phyloP scores from a whole-genome alignment of 2,888 invertebrate species.

The Sinelater perroti region DNA sequence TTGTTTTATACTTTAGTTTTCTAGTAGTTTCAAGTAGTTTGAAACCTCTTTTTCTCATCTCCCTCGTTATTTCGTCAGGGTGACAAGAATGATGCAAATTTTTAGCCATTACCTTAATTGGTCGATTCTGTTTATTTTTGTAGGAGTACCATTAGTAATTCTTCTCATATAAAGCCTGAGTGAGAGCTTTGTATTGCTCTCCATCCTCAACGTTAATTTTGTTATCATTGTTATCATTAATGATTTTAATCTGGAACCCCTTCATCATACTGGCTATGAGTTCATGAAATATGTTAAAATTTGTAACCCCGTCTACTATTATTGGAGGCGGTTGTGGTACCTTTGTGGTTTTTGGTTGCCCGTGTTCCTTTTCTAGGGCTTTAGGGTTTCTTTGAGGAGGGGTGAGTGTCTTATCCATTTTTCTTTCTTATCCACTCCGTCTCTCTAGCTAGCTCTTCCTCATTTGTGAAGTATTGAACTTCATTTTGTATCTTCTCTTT shows the following conservation, averaged over 20 bases:
- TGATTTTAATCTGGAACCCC: constrained; percentile 16
- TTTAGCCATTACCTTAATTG: constrained; percentile 20
- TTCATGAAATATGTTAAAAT: constrained; percentile 14
- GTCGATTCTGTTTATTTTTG: constrained; percentile 28
- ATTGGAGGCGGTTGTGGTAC: constrained; percentile 20
- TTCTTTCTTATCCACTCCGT: constrained; percentile 26
- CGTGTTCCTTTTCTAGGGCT: background rate
- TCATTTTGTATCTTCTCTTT: background rate
- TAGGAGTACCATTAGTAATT: constrained; percentile 20
- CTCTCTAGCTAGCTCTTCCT: constrained; percentile 12
- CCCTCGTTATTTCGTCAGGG: constrained; percentile 20
- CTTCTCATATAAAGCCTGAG: background rate
- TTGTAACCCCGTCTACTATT: constrained; percentile 20
- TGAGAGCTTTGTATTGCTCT: constrained; percentile 5
- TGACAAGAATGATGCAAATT: constrained; percentile 21
- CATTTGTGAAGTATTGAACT: constrained; percentile 21
- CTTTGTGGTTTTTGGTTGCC: constrained; percentile 15
- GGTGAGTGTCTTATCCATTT: constrained; percentile 25
- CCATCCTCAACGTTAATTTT: constrained; percentile 17
- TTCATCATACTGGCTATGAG: constrained; percentile 10
- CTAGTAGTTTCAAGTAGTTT: too few relatives aligned
- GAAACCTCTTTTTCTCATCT: too few relatives aligned
- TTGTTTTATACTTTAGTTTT: too few relatives aligned
- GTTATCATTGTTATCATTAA: constrained; percentile 11
- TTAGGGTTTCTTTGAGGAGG: constrained; percentile 19